Evolutionary conservation across 2,888 invertebrate genomes (phyloP).

Genomic region (Stenchaetothrips biformis): DNA sequence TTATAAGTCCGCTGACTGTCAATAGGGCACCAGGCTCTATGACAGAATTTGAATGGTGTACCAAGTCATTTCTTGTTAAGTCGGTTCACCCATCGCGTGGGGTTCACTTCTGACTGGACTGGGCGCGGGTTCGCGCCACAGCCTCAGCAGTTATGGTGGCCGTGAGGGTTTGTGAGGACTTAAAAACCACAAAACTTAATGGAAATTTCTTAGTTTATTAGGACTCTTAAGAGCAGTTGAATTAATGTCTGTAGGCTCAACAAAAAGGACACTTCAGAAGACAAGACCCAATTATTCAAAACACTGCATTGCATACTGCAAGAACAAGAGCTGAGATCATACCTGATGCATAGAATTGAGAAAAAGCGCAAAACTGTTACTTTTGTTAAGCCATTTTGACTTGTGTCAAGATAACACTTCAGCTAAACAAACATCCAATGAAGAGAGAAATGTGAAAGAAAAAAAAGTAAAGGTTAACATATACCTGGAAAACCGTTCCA

Average conservation of each 20-base stretch:
- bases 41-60: too few relatives aligned
- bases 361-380: constrained; percentile 17
- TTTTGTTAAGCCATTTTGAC: constrained; percentile 5
- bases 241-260: background rate
- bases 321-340: constrained; percentile 18
- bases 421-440: background rate
- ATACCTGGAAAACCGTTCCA: background rate
- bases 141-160: too few relatives aligned
- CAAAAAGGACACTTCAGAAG: background rate
- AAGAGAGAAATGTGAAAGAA: background rate
- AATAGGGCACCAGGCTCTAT: too few relatives aligned
- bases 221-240: background rate
- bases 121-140: too few relatives aligned
- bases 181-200: too few relatives aligned
- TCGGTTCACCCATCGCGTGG: too few relatives aligned
- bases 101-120: too few relatives aligned
- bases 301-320: constrained; percentile 15
- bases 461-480: constrained; percentile 3
- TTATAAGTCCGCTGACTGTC: too few relatives aligned
- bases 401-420: background rate
- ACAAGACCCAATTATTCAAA: background rate
- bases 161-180: too few relatives aligned
- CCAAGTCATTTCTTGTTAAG: too few relatives aligned
- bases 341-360: constrained; percentile 3
- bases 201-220: constrained; percentile 6